Conservation (phyloP, 2,888 invertebrate species). For the Thereva unica region DNA sequence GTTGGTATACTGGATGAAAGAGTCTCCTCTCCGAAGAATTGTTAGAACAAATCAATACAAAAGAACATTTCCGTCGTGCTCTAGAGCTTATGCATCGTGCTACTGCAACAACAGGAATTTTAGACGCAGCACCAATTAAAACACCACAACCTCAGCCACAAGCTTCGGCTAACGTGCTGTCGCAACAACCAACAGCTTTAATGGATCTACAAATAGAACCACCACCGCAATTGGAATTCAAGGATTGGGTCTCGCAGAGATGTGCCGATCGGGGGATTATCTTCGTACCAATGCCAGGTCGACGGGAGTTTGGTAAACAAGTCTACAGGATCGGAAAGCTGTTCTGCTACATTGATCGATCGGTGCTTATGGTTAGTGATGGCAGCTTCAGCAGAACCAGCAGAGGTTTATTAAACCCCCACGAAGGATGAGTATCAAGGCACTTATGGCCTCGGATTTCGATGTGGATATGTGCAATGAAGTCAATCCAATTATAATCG, state of each 20-base stretch:
- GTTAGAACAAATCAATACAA: conserved; percentile 60
- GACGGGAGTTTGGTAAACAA: conserved; percentile 60
- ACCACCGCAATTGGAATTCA: conserved; percentile 70
- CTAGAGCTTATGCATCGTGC: conserved; percentile 92
- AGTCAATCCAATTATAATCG: too few relatives aligned
- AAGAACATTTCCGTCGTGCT: conserved; percentile 85
- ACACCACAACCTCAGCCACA: conserved; percentile 60
- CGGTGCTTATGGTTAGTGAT: conserved; percentile 57
- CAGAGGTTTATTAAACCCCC: too few relatives aligned
- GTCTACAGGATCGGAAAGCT: conserved; percentile 58
- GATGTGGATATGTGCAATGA: too few relatives aligned
- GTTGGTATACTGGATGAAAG: conserved; percentile 78
- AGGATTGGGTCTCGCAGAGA: conserved; percentile 78
- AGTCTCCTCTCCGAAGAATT: conserved; percentile 63
- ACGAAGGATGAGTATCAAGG: too few relatives aligned
- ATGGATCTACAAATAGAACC: conserved; percentile 62
- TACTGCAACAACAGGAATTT: conserved; percentile 64
- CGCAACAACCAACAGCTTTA: conserved; percentile 55
- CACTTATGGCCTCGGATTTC: too few relatives aligned
- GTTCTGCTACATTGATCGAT: conserved; percentile 57
- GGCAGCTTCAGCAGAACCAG: conserved; percentile 52
- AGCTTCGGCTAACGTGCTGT: conserved; percentile 59
- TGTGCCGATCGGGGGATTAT: conserved; percentile 86
- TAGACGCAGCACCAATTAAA: conserved; percentile 64
- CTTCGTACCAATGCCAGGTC: conserved; percentile 85